Base-by-base conservation (phyloP, 2,888 invertebrate species). In the Strigamia transsilvanica region DNA sequence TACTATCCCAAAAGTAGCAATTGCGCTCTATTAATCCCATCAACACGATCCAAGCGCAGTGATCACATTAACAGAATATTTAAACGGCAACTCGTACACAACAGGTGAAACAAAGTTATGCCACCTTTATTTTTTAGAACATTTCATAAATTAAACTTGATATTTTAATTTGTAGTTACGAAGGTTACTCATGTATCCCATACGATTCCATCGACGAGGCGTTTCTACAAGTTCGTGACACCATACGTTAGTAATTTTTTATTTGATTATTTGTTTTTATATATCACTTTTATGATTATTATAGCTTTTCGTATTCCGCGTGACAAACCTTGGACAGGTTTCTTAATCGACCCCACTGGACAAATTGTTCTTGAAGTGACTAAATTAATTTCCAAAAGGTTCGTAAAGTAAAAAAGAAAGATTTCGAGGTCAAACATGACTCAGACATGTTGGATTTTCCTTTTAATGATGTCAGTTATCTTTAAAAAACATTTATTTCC, bases 151-250 rank as follows among this genome's bases (percentile, higher is more conserved):
- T 77, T 77, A 34, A 32, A 77, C 15, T 32, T 77, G 77, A 77
- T 10, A 38, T 79, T 79, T 41, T n/a, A 79, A 41, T 79, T 27
- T 56, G 6, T 51, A 91, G 91, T 21, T 92, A 92, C 86, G 92
- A 92, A 85, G 92, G 92, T 79, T 92, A 93, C 80, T 91, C 93
- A 84, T 96, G 96, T 88, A 95, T 96, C 87, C 95, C 96, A 6
- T 96, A 94, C 87, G 95, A 95, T 86, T 94, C 95, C 81, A 92
- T 96, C 83, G 95, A 96, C 89, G 93, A 94, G 85, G 96, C 96
- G 77, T 96, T 95, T 89, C 89, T 94, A 85, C 94, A 95, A 87
- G 95, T 95, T 80, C 91, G 95, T 86, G 94, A 94, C 88, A 91
- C 95, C 89, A 94, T 95, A 86, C 91, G 96, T 96, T 91, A 94